Evolutionary conservation across 2,888 invertebrate species (phyloP).

Genomic region (Cetonia aurata): DNA sequence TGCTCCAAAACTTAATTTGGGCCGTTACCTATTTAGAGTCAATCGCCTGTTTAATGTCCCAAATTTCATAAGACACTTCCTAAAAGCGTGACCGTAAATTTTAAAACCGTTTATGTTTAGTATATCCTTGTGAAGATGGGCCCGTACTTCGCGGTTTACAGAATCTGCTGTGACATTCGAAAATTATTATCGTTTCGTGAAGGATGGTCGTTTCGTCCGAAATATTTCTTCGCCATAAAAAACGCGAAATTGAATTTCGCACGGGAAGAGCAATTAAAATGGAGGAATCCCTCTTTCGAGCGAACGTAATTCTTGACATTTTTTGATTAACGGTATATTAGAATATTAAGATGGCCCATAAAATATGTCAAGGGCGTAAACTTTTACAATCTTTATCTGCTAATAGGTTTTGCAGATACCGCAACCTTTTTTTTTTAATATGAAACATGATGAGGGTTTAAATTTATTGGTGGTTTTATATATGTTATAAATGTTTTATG

Average conservation of each 20-base stretch:
- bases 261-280: slow-evolving; percentile 42
- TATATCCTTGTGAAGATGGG: background rate
- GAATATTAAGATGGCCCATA: slow-evolving; percentile 28
- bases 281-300: slow-evolving; percentile 23
- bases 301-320: slow-evolving; percentile 27
- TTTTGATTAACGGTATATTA: slow-evolving; percentile 42
- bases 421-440: too few relatives aligned
- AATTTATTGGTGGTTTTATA: too few relatives aligned
- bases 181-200: slow-evolving; percentile 15
- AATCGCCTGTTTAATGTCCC: too few relatives aligned
- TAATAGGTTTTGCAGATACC: background rate
- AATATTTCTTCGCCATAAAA: slow-evolving; percentile 26
- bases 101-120: slow-evolving; percentile 2
- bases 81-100: slow-evolving; percentile 1
- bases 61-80: background rate
- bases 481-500: too few relatives aligned
- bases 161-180: slow-evolving; percentile 3
- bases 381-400: slow-evolving; percentile 10
- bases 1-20: background rate
- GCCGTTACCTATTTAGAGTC: background rate
- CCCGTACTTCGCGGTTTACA: slow-evolving; percentile 14
- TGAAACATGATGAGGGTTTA: too few relatives aligned
- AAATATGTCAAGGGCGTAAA: slow-evolving; percentile 11
- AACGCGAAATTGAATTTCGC: slow-evolving; percentile 44
- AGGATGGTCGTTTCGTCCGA: slow-evolving; percentile 13